A percentile compares a stretch with the other conserved stretches of the same genome.
Conservation (phyloP, 1,140 invertebrate genomes). For the Cydia pomonella region DNA sequence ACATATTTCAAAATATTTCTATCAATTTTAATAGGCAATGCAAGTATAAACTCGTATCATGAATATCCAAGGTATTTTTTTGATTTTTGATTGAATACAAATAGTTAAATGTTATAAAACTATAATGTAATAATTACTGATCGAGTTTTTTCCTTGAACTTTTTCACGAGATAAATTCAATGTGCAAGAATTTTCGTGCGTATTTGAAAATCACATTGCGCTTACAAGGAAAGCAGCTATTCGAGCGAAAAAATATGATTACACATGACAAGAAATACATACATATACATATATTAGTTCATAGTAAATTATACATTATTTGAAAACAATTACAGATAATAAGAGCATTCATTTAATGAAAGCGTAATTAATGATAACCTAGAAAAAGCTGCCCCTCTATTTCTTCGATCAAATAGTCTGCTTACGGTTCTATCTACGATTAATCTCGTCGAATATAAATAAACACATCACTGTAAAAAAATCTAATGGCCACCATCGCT, state of each 20-base stretch:
- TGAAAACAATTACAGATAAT: not conserved
- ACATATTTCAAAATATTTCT: slow-evolving; percentile 11
- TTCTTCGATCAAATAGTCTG: slow-evolving; percentile 21
- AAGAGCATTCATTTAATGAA: not conserved
- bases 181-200: slow-evolving; percentile 8
- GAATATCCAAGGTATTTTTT: not conserved
- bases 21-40: slow-evolving; percentile 21
- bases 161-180: slow-evolving; percentile 3
- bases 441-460: slow-evolving; percentile 22
- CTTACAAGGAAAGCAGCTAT: slow-evolving; percentile 28
- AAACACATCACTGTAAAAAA: slow-evolving; percentile 28
- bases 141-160: slow-evolving; percentile 3
- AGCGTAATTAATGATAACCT: not conserved
- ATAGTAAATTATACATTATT: not conserved
- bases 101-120: not conserved
- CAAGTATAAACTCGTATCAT: not conserved
- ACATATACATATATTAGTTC: slow-evolving; percentile 34
- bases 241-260: slow-evolving; percentile 11
- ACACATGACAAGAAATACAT: slow-evolving; percentile 29
- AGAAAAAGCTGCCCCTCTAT: slow-evolving; percentile 4
- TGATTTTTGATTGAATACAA: not conserved
- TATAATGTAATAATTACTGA: slow-evolving; percentile 11
- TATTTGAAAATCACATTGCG: slow-evolving; percentile 29
- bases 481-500: slow-evolving; percentile 3
- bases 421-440: not conserved